A percentile compares a stretch with the other conserved stretches of the same genome.
Conservation (phyloP, 2,113 vertebrate species). For the Entosphenus tridentatus region DNA sequence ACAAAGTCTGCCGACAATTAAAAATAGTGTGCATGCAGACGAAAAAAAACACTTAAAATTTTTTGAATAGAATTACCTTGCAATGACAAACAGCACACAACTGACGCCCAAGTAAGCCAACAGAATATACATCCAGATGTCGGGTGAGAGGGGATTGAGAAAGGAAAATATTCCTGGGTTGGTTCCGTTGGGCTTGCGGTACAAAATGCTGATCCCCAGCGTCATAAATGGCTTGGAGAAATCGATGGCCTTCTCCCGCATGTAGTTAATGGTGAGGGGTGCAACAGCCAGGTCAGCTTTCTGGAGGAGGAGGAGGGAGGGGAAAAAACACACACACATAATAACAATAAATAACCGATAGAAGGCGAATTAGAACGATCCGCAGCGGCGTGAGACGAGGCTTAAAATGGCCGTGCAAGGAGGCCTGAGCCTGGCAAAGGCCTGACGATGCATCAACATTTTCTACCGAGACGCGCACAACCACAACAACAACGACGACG, state of each 20-base stretch:
- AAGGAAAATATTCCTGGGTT: conserved; percentile 96
- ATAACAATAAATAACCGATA: no score
- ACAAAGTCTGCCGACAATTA: no score
- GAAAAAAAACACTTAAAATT: no score
- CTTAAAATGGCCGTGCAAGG: no score
- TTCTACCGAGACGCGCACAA: no score
- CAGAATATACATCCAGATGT: conserved; percentile 98
- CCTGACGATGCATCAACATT: no score
- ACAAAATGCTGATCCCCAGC: conserved; percentile 88
- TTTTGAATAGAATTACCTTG: conserved; percentile 35
- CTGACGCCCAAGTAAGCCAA: conserved; percentile 90
- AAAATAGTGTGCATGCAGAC: no score
- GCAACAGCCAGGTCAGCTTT: conserved; percentile 85
- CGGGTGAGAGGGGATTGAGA: conserved; percentile 81
- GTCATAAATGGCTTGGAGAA: conserved; percentile 97
- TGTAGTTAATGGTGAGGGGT: conserved; percentile 81
- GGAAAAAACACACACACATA: not conserved
- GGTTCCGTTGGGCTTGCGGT: conserved; percentile 76
- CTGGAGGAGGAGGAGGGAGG: conserved; percentile 18
- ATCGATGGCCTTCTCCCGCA: conserved; percentile 78
- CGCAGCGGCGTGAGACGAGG: no score
- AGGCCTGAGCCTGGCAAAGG: no score
- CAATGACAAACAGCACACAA: conserved; percentile 94
- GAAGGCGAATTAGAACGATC: no score
- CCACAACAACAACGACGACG: no score